Evolutionary conservation across 2,113 vertebrate species (phyloP), one percentile per base, ranked within the genome.

Genomic region (Manacus vitellinus): DNA sequence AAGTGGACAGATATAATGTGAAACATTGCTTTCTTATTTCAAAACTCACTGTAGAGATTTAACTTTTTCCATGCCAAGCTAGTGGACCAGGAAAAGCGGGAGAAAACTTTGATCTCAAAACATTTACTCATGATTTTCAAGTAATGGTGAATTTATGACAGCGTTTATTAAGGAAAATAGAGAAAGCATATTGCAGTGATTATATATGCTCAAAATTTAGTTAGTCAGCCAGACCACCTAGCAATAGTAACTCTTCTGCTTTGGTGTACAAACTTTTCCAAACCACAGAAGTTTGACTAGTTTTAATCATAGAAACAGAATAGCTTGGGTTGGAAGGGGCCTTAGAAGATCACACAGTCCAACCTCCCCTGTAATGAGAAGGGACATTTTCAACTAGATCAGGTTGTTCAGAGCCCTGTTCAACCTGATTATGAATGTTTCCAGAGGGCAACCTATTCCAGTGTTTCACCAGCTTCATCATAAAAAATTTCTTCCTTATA

Each of bases 381-480:
- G 8, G 15, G 30, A 43, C 8, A 33, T 8, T 13, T 71, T 75
- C 33, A 71, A 54, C 5, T 24, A 28, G 18, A 75, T 39, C 19
- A 75, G 8, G 47, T n/a, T 80, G 20, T 21, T 66, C 46, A 80
- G 6, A 33, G 5, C 3, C 27, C 12, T 0, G 0, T 61, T 41
- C 52, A 81, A 16, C 6, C 17, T 51, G 39, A 24, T 13, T 41
- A 41, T 46, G 58, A 39, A 51, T 30, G 2, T 46, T 61, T 30
- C 28, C 21, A 51, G 18, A 6, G 4, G 41, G 4, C 3, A 81
- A 61, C 7, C 1, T 66, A 37, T 46, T 10, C 28, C 21, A 41
- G 4, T 33, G 21, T 51, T 71, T 51, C 30, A 72, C 9, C 41
- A 35, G 6, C 13, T 10, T 78, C 23, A 54, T 12, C 1, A 3